Conservation (phyloP, 2,888 invertebrate genomes). For the Allolobophora icterica region DNA sequence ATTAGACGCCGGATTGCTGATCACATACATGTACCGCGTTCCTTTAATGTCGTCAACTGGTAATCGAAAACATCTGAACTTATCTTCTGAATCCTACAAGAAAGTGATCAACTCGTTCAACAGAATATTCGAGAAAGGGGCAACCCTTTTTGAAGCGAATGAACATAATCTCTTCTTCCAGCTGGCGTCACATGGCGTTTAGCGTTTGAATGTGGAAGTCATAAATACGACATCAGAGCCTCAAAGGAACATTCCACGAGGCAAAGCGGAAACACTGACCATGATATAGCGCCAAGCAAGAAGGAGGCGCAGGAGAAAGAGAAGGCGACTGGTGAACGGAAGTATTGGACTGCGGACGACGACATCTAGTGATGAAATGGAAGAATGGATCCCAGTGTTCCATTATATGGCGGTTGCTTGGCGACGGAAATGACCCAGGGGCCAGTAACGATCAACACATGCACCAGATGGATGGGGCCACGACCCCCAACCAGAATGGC, state of each 20-base stretch:
- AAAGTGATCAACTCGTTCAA: not conserved
- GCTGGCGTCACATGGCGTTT: too few species aligned
- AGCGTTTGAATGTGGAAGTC: too few species aligned
- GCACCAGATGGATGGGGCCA: not conserved
- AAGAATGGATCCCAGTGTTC: not conserved
- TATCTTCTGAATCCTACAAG: not conserved
- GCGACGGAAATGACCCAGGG: not conserved
- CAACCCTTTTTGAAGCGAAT: too few species aligned
- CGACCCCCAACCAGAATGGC: not conserved
- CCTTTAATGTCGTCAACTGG: too few species aligned
- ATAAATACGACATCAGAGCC: too few species aligned
- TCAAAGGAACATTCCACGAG: not conserved
- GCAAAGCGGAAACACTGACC: not conserved
- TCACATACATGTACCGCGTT: too few species aligned
- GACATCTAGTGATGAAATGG: constrained; percentile 3
- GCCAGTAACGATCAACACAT: not conserved
- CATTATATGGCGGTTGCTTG: not conserved
- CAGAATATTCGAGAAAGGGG: too few species aligned
- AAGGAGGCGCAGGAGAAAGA: not conserved
- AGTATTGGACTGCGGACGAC: not conserved
- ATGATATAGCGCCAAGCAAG: not conserved
- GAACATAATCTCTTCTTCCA: too few species aligned
- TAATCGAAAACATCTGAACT: too few species aligned
- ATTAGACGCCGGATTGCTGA: too few species aligned
- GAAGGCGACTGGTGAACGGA: not conserved